Evolutionary conservation across 2,113 vertebrate species (phyloP).

Genomic region (Halcyon senegalensis): DNA sequence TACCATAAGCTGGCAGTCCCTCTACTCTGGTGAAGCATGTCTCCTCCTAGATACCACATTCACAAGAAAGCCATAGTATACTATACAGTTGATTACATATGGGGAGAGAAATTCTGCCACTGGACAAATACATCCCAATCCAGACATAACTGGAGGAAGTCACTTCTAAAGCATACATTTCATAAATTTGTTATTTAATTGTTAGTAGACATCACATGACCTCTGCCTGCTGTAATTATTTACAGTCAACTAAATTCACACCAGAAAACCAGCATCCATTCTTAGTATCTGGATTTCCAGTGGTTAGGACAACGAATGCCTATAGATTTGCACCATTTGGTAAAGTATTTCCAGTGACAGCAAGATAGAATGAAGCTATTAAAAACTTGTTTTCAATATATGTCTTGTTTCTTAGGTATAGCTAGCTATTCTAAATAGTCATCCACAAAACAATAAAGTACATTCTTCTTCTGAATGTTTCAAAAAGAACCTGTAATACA

Average conservation of each 20-base stretch:
- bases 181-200: background rate
- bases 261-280: background rate
- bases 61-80: background rate
- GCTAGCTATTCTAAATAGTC: background rate
- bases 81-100: background rate
- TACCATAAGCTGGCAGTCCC: background rate
- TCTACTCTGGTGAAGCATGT: background rate
- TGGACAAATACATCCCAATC: background rate
- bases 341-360: background rate
- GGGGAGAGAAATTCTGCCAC: background rate
- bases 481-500: background rate
- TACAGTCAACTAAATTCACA: background rate
- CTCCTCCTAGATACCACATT: background rate
- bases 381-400: background rate
- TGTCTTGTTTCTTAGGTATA: background rate
- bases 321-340: background rate
- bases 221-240: background rate
- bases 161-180: background rate
- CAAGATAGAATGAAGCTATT: background rate
- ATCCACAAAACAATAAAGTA: background rate
- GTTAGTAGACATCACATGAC: background rate
- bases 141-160: background rate
- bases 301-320: background rate
- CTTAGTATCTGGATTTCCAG: background rate
- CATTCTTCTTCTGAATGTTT: background rate